Conservation (phyloP, 2,113 vertebrate species). For the Pseudopipra pipra region DNA sequence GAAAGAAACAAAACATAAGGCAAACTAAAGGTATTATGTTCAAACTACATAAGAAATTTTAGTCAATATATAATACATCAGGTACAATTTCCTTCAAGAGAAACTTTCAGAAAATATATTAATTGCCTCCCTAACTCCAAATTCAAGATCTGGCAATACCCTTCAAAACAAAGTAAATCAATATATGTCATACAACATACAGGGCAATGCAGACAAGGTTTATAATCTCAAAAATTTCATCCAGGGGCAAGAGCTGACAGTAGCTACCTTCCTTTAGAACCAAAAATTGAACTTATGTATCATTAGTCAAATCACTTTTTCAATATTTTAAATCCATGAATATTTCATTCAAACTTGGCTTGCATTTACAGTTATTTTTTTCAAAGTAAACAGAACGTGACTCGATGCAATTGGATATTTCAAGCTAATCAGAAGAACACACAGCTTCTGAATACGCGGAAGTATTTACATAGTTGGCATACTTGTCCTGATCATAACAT, state of each 20-base stretch:
- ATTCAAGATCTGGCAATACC: not conserved
- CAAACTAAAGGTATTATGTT: not conserved
- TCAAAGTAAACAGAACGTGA: not conserved
- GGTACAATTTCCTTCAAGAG: not conserved
- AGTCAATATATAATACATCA: not conserved
- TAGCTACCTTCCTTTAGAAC: not conserved
- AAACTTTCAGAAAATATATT: not conserved
- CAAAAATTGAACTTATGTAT: not conserved
- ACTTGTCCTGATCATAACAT: not conserved
- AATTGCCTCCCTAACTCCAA: not conserved
- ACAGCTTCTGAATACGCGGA: not conserved
- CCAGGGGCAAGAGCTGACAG: not conserved
- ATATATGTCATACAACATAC: not conserved
- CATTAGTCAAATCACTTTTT: not conserved
- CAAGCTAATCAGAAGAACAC: not conserved
- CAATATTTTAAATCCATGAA: not conserved
- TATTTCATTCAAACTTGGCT: not conserved
- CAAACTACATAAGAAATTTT: not conserved
- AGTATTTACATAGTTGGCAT: not conserved
- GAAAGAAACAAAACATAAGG: not conserved
- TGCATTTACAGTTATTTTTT: not conserved
- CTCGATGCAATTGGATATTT: not conserved
- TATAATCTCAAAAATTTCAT: not conserved
- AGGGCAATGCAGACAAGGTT: not conserved
- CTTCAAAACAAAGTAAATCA: not conserved